Conservation (phyloP, 1,140 invertebrate species). For the Camponotus vicinus region DNA sequence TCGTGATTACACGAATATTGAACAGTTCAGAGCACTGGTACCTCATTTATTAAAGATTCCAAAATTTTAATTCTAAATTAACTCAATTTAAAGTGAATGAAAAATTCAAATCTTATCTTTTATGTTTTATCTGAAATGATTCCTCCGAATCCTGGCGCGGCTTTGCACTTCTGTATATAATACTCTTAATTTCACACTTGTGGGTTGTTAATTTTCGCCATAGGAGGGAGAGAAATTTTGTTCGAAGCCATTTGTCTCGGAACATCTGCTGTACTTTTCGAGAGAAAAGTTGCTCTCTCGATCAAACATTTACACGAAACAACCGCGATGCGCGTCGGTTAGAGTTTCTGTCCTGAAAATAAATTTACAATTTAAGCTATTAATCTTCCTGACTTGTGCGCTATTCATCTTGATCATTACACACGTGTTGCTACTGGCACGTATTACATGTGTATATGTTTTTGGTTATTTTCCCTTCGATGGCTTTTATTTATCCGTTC, state of each 20-base stretch:
- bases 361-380: constrained; percentile 58
- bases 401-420: constrained; percentile 47
- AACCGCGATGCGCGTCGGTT: constrained; percentile 45
- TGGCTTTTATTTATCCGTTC: constrained; percentile 27
- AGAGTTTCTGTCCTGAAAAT: constrained; percentile 50
- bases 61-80: too few relatives aligned
- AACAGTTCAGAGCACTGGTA: too few relatives aligned
- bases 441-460: constrained; percentile 30
- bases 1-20: not conserved
- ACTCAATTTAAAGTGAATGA: too few relatives aligned
- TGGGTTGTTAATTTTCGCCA: constrained; percentile 69
- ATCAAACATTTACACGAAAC: constrained; percentile 54
- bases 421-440: constrained; percentile 36
- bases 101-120: too few relatives aligned
- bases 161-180: constrained; percentile 20
- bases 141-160: not conserved
- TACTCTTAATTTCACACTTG: constrained; percentile 17
- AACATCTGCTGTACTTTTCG: constrained; percentile 68
- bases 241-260: constrained; percentile 68
- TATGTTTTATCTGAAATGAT: too few relatives aligned
- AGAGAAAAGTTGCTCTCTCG: constrained; percentile 64
- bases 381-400: constrained; percentile 32
- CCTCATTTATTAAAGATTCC: too few relatives aligned
- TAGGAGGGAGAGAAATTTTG: constrained; percentile 58
- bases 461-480: constrained; percentile 38